phyloP scores from a whole-genome alignment of 2,888 invertebrate genomes.

The Hoplodrina ambigua region DNA sequence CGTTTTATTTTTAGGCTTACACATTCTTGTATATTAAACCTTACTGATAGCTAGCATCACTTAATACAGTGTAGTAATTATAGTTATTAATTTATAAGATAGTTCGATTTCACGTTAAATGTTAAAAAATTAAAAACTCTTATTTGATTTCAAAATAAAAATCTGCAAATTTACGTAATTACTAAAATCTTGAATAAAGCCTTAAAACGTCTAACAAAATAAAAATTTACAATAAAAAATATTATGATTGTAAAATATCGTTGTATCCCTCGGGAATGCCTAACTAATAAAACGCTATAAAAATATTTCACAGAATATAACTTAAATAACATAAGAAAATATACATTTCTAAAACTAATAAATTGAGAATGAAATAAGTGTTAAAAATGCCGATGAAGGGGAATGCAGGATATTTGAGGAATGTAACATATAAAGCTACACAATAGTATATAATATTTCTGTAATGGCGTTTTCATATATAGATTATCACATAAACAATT shows the following conservation, averaged over 20 bases:
- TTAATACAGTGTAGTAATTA: conserved; percentile 72
- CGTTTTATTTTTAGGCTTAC: conserved; percentile 86
- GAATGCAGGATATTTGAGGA: conserved; percentile 74
- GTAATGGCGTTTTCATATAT: conserved; percentile 60
- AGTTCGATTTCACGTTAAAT: conserved; percentile 61
- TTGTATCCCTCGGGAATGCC: conserved; percentile 84
- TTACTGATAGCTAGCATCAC: conserved; percentile 79
- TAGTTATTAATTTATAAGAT: conserved; percentile 63
- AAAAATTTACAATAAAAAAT: conserved; percentile 86
- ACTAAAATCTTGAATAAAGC: conserved; percentile 69
- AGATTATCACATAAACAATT: conserved; percentile 77
- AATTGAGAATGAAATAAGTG: conserved; percentile 59
- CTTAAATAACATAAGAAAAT: conserved; percentile 77
- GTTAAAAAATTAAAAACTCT: conserved; percentile 63
- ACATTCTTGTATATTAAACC: conserved; percentile 78
- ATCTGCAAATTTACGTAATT: conserved; percentile 67
- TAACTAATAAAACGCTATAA: conserved; percentile 77
- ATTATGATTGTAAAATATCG: conserved; percentile 82
- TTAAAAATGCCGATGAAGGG: conserved; percentile 75
- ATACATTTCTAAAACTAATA: conserved; percentile 75
- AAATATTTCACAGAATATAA: conserved; percentile 82
- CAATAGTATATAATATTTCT: conserved; percentile 52
- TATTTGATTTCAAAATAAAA: conserved; percentile 66
- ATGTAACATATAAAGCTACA: conserved; percentile 67
- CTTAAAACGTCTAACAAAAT: conserved; percentile 85